A percentile compares a stretch with the other conserved stretches of the same genome.
Conservation (phyloP, 1,140 invertebrate species). For the Spodoptera frugiperda region DNA sequence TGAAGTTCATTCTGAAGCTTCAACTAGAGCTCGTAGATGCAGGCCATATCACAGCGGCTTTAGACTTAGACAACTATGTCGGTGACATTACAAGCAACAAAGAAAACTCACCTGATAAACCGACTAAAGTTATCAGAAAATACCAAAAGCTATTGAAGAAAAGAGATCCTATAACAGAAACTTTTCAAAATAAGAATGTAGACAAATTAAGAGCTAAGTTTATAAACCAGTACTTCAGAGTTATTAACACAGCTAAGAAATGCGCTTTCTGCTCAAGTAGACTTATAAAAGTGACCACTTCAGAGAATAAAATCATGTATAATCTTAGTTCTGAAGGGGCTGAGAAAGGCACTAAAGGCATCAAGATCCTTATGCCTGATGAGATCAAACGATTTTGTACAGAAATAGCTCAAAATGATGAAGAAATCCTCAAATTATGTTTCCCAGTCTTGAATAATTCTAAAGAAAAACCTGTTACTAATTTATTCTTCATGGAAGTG, state of each 20-base stretch:
- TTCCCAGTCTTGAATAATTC: conserved; percentile 90
- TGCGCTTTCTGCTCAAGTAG: conserved; percentile 89
- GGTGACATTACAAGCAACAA: conserved; percentile 75
- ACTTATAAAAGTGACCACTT: conserved; percentile 88
- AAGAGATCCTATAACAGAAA: conserved; percentile 72
- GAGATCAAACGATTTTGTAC: conserved; percentile 90
- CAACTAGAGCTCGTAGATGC: conserved; percentile 92
- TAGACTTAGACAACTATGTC: conserved; percentile 88
- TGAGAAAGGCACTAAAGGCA: conserved; percentile 65
- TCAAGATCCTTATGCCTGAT: conserved; percentile 87
- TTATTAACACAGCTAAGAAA: conserved; percentile 85
- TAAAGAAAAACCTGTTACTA: conserved; percentile 89
- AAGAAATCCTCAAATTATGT: conserved; percentile 89
- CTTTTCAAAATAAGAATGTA: conserved; percentile 87
- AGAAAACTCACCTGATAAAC: conserved; percentile 65
- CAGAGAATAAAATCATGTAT: conserved; percentile 88
- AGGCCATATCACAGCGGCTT: conserved; percentile 91
- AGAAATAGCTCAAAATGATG: conserved; percentile 92
- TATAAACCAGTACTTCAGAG: conserved; percentile 87
- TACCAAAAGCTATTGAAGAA: conserved; percentile 78
- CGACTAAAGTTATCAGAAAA: conserved; percentile 76
- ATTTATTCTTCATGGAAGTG: conserved; percentile 95
- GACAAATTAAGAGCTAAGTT: conserved; percentile 88
- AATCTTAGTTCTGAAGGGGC: conserved; percentile 77
- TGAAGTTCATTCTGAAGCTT: conserved; percentile 89